Conservation (phyloP, 2,797 vertebrate species). For the Toxotes lorentzi region DNA sequence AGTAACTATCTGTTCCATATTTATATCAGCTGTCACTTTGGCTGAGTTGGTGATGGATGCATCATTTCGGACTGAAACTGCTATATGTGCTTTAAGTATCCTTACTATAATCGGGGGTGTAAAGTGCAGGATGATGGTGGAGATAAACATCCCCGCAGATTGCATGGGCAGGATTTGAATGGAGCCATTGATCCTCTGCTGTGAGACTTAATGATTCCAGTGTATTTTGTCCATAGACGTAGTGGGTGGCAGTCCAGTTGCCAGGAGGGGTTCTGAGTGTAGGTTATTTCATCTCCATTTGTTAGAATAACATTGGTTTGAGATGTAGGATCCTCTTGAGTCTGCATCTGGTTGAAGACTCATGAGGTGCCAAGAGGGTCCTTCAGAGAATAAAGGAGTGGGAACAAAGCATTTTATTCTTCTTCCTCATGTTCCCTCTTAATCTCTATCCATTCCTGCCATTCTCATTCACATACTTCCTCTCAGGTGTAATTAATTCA, state of each 20-base stretch:
- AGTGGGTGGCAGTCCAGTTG: conserved; percentile 62
- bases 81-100: conserved; percentile 10
- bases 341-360: conserved; percentile 59
- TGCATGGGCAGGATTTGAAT: conserved; percentile 53
- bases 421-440: conserved; percentile 48
- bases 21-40: conserved; percentile 23
- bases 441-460: conserved; percentile 49
- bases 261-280: conserved; percentile 62
- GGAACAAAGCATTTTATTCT: conserved; percentile 47
- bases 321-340: conserved; percentile 66
- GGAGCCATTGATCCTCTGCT: conserved; percentile 60
- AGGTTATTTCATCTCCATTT: conserved; percentile 70
- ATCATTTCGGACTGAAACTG: conserved; percentile 28
- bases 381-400: conserved; percentile 55
- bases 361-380: conserved; percentile 50
- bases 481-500: conserved; percentile 81
- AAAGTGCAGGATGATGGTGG: conserved; percentile 29
- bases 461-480: conserved; percentile 52
- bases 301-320: conserved; percentile 76
- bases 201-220: conserved; percentile 67
- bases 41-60: conserved; percentile 13
- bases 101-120: conserved; percentile 15
- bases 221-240: conserved; percentile 49
- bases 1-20: conserved; percentile 10
- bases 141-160: conserved; percentile 51